Conservation (phyloP, 1,140 invertebrate species). For the Drosophila auraria region DNA sequence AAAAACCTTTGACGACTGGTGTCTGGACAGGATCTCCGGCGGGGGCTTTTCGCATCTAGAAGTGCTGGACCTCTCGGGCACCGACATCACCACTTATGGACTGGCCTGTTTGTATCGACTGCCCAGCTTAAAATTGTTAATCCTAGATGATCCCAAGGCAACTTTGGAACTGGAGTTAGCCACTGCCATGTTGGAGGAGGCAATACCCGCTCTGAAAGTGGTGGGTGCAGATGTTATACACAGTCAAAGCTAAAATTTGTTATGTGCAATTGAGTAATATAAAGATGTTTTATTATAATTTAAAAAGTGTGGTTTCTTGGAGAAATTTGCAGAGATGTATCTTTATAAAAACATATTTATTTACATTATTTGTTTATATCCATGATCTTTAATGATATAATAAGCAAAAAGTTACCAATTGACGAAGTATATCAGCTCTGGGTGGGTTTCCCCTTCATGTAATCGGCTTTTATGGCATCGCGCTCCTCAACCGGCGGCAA, state of each 20-base stretch:
- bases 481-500: slow-evolving; percentile 75
- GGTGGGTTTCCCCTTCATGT: slow-evolving; percentile 77
- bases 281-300: slow-evolving; percentile 16
- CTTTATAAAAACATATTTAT: slow-evolving; percentile 16
- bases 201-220: slow-evolving; percentile 82
- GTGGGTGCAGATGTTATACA: slow-evolving; percentile 63
- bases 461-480: slow-evolving; percentile 71
- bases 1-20: slow-evolving; percentile 91
- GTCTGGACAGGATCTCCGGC: slow-evolving; percentile 88
- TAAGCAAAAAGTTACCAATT: slow-evolving; percentile 1
- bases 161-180: slow-evolving; percentile 87
- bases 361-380: neutral
- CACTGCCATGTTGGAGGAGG: slow-evolving; percentile 87
- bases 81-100: slow-evolving; percentile 88
- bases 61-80: slow-evolving; percentile 91
- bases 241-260: slow-evolving; percentile 35
- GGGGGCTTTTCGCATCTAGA: slow-evolving; percentile 88
- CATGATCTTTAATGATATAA: slow-evolving; percentile 16
- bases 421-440: slow-evolving; percentile 27
- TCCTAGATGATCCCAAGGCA: slow-evolving; percentile 85
- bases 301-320: neutral
- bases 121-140: slow-evolving; percentile 86
- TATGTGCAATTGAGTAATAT: slow-evolving; percentile 29
- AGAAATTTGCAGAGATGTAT: neutral
- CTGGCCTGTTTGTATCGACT: slow-evolving; percentile 89